Evolutionary conservation across 92 coral and sea anemone genomes (phyloP), one percentile per base, ranked within the genome.

Genomic region (Montipora capitata): DNA sequence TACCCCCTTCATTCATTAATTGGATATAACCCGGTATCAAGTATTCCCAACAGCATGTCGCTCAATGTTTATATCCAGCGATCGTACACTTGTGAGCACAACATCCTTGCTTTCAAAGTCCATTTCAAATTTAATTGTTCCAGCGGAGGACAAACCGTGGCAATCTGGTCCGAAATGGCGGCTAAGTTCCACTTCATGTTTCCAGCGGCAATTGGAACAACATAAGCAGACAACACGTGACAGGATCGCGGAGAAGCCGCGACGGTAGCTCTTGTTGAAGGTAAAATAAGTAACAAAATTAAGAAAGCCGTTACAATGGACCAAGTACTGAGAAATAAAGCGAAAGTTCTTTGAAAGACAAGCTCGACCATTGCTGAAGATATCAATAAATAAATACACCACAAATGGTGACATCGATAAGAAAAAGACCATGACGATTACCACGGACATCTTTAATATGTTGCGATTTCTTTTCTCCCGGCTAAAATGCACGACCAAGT

Each of bases 381-480:
- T 8, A 39, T 74, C 82, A n/a, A 86, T 68, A 66, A 81, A 76
- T 14, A 91, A 76, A 56, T 80, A 93, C 16, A 89, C 87, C 1
- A 90, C 93, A 9, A 91, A 89, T 49, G 96, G 96, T 0, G 96
- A 80, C 96, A 92, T 89, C 35, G 93, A 85, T 16, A 90, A 56
- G 76, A 93, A 93, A 77, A 93, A 93, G 10, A 91, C 84, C 6
- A 90, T 91, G 5, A 93, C 78, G 52, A 93, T 91, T 2, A 91
- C 96, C 4, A 93, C 13, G 2, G 96, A 89, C 73, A 90, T 79
- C 61, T 86, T 84, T 2, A 93, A 80, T 3, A 93, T 81, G 16
- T 89, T 90, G 13, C 85, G 79, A 48, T 90, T 93, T 42, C 94
- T 65, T 65, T 78, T 93, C 12, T 72, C 86, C 12, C 95, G 77